Evolutionary conservation across 2,888 invertebrate species (phyloP), one percentile per base, ranked within the genome.

Genomic region (Lithophane ornitopus): DNA sequence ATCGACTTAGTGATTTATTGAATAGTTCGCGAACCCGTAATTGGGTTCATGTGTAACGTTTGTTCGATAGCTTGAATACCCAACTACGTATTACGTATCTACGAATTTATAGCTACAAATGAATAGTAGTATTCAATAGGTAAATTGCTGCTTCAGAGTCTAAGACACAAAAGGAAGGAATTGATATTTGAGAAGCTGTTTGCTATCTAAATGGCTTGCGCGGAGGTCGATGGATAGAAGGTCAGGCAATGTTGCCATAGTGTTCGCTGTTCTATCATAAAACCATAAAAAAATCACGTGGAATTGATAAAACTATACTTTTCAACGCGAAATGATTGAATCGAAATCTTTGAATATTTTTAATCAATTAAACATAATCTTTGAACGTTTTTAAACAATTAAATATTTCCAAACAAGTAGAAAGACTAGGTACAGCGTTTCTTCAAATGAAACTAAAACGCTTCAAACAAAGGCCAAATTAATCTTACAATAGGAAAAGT

Each of bases 1-100:
- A 90, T 91, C 90, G 89, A 88, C 90, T 89, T 90, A 87, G 88
- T 82, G 86, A 88, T 85, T 90, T 89, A 91, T 91, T 91, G 92
- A 91, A 90, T 90, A 89, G 88, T 89, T 90, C 88, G 86, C 84
- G 85, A 89, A 87, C 85, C 81, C 84, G 89, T 92, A 91, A 89
- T 91, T 90, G 89, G 84, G 87, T 86, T 90, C 88, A 81, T 88
- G 74, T 85, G 88, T 88, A 72, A 86, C 87, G 87, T 88, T 86
- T 85, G 89, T 87, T 87, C 85, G 74, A 85, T 80, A 81, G 82
- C 71, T 82, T 44, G 54, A 66, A 61, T 46, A 63, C 7, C n/a
- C n/a, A 54, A 28, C n/a, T 52, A 12, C 6, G 19, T n/a, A 22
- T 59, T n/a, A 65, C 9, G 16, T 69, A 28, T 62, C 22, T 73